These are phyloP conservation scores for Tetheella fluctuosa DNA, from an alignment of 2,888 invertebrate species.

Conservation along the genomic window DNA sequence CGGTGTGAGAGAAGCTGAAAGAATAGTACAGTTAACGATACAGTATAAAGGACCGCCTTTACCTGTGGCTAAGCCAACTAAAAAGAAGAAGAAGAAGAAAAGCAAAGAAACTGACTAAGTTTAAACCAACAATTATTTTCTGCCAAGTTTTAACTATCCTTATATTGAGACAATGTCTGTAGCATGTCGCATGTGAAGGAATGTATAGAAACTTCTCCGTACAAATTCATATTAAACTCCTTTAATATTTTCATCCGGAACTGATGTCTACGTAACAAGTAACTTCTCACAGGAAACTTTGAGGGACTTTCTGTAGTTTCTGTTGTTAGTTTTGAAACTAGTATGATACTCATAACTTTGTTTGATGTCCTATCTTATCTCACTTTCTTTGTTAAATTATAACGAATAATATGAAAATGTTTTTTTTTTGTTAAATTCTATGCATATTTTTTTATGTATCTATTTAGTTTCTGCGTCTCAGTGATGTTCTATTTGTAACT, in stretches of 20 bases:
- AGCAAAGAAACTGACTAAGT: neutral
- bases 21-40: constrained; percentile 86
- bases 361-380: constrained; percentile 30
- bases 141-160: constrained; percentile 19
- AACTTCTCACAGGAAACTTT: constrained; percentile 47
- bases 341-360: constrained; percentile 39
- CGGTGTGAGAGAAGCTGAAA: constrained; percentile 91
- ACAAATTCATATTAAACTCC: constrained; percentile 20
- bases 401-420: neutral
- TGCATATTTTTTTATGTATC: neutral
- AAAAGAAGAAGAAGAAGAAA: constrained; percentile 10
- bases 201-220: constrained; percentile 25
- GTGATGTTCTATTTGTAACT: too few species aligned
- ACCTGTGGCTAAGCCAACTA: constrained; percentile 30
- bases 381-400: constrained; percentile 16
- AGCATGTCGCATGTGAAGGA: neutral
- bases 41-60: constrained; percentile 76
- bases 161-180: neutral
- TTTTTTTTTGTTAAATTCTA: neutral
- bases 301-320: constrained; percentile 45
- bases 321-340: constrained; percentile 53
- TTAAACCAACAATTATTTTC: constrained; percentile 28
- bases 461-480: neutral
- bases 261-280: constrained; percentile 40
- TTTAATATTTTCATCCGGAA: constrained; percentile 50